Evolutionary conservation across 1,140 invertebrate species (phyloP).

Genomic region (Pseudomyrmex cubaensis): DNA sequence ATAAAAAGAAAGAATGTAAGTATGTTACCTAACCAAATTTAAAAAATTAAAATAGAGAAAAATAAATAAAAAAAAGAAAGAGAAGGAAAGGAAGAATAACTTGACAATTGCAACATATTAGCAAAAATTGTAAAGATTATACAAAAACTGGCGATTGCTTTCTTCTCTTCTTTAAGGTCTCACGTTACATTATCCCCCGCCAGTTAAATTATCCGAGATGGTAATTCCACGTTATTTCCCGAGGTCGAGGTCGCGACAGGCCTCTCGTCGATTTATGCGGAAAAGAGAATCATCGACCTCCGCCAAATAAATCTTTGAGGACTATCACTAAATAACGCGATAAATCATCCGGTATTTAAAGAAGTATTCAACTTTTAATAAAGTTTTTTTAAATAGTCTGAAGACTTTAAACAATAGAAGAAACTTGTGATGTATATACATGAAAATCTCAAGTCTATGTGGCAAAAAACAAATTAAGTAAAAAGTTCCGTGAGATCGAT

Average conservation of each 20-base stretch:
- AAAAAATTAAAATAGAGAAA: not conserved
- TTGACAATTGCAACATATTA: slow-evolving; percentile 50
- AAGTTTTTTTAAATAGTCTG: not conserved
- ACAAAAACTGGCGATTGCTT: slow-evolving; percentile 5
- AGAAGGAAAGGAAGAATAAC: not conserved
- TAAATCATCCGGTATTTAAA: slow-evolving; percentile 44
- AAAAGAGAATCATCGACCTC: slow-evolving; percentile 59
- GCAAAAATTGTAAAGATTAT: slow-evolving; percentile 22
- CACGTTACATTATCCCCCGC: slow-evolving; percentile 59
- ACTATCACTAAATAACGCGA: slow-evolving; percentile 42
- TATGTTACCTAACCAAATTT: no score
- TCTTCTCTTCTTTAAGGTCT: slow-evolving; percentile 37
- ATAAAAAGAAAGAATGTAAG: not conserved
- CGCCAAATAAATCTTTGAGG: slow-evolving; percentile 40
- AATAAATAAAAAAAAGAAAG: not conserved
- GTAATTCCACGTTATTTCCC: slow-evolving; percentile 58
- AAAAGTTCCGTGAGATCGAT: not conserved
- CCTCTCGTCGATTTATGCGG: slow-evolving; percentile 43
- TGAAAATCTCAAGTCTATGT: not conserved
- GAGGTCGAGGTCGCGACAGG: slow-evolving; percentile 63
- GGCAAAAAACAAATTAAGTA: not conserved
- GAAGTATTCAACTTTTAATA: slow-evolving; percentile 16
- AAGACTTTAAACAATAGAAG: slow-evolving; percentile 1
- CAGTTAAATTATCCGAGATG: slow-evolving; percentile 45
- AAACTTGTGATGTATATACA: not conserved